Conservation (phyloP, 2,888 invertebrate species). For the Mimumesa dahlbomi region DNA sequence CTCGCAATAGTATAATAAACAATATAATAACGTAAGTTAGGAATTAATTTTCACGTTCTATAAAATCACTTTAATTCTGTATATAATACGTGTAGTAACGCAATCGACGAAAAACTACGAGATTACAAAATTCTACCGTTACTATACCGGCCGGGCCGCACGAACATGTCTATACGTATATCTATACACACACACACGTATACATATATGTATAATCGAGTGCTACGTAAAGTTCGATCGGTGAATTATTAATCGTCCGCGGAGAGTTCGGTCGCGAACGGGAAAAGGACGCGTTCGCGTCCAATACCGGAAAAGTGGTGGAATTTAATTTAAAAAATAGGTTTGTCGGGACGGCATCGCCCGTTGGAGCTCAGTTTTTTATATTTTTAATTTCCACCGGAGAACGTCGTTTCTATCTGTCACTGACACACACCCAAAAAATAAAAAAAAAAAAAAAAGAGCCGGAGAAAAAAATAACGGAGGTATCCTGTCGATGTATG, state of each 20-base stretch:
- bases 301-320: slow-evolving; percentile 38
- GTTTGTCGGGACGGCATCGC: slow-evolving; percentile 45
- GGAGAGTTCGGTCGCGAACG: background rate
- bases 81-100: no score
- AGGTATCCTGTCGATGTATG: slow-evolving; percentile 60
- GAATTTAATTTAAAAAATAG: slow-evolving; percentile 66
- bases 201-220: no score
- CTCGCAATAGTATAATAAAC: no score
- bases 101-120: no score
- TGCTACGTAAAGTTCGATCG: slow-evolving; percentile 2
- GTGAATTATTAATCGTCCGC: slow-evolving; percentile 26
- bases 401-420: slow-evolving; percentile 58
- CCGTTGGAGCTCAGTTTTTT: slow-evolving; percentile 56
- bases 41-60: background rate
- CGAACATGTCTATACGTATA: no score
- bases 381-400: slow-evolving; percentile 64
- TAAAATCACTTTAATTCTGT: background rate
- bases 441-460: slow-evolving; percentile 15
- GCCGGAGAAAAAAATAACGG: slow-evolving; percentile 28
- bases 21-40: background rate
- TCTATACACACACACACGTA: no score
- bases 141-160: no score
- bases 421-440: slow-evolving; percentile 48
- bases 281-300: background rate
- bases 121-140: no score